Evolutionary conservation across 2,797 vertebrate species (phyloP).

Genomic region (Brachyrhaphis roseni): DNA sequence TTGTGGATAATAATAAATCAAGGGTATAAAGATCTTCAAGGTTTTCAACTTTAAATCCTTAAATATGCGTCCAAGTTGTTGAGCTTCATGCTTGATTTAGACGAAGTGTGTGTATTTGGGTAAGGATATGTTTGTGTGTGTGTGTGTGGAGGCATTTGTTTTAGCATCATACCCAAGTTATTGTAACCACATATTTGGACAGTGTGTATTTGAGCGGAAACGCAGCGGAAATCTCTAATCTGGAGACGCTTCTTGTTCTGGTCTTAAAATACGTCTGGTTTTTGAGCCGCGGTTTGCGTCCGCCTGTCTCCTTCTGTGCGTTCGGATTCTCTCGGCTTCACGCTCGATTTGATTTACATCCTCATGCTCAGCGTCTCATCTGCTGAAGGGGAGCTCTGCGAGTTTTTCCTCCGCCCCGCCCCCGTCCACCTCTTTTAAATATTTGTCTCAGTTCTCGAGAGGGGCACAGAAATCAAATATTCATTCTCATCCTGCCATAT

Average conservation of each 20-base stretch:
- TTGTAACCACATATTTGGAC: slow-evolving; percentile 24
- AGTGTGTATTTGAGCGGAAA: slow-evolving; percentile 54
- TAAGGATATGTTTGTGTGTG: slow-evolving; percentile 9
- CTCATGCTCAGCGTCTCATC: slow-evolving; percentile 33
- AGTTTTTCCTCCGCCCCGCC: slow-evolving; percentile 24
- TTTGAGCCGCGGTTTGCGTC: background rate
- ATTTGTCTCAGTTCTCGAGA: slow-evolving; percentile 63
- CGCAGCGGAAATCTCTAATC: slow-evolving; percentile 45
- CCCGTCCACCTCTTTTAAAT: slow-evolving; percentile 48
- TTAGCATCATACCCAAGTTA: slow-evolving; percentile 25
- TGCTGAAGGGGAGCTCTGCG: slow-evolving; percentile 44
- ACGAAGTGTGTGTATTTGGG: background rate
- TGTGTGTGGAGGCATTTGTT: slow-evolving; percentile 5
- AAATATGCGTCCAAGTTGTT: background rate
- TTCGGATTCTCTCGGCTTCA: slow-evolving; percentile 12
- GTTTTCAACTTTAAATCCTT: background rate
- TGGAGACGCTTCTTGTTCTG: slow-evolving; percentile 33
- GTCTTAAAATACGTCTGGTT: slow-evolving; percentile 10
- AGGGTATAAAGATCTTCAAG: background rate
- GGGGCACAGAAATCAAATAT: slow-evolving; percentile 69
- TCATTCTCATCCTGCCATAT: slow-evolving; percentile 63
- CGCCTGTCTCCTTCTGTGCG: slow-evolving; percentile 18
- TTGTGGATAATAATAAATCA: background rate
- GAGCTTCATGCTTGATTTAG: background rate
- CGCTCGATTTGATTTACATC: slow-evolving; percentile 31